Evolutionary conservation across 2,113 vertebrate genomes (phyloP), one percentile per base, ranked within the genome.

Genomic region (Chaenocephalus aceratus): DNA sequence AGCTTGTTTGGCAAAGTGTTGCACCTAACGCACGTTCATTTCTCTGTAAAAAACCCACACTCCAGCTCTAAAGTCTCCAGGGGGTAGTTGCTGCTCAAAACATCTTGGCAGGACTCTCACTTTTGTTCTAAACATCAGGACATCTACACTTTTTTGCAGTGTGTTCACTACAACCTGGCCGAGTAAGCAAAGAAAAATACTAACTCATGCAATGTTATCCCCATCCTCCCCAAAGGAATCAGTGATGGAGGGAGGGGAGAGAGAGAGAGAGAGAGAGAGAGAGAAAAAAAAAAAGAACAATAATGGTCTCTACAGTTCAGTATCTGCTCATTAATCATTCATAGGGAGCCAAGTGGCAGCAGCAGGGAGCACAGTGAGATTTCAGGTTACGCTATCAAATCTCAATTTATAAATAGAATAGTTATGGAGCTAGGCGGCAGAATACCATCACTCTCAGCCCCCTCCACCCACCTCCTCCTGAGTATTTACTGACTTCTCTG

Each of bases 271-370:
- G 72, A 58, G 7, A 52, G 72, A 66, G 44, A 73, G 18, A 57
- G 34, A 63, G 72, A 62, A n/a, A n/a, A 64, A 73, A 56, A 79
- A 85, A 83, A 78, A 75, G 77, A 86, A 92, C 88, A 89, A 93
- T 89, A 92, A 93, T 90, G 90, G 86, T 86, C 87, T 92, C 89
- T 87, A 86, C 89, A 91, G 90, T 94, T 94, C 92, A 91, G 91
- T 86, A 92, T 94, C 84, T 92, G 89, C 94, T 93, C 92, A 95
- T 95, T 94, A 95, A 94, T 95, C 92, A 95, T 95, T 95, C 90
- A 95, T 93, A 83, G 87, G 72, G 83, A 88, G 66, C 89, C 90
- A 93, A 94, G 90, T 92, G 92, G 89, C 90, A 93, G 86, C 88
- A 80, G 86, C 89, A 87, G 91, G 92, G 86, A 91, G 88, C 81